Base-by-base conservation (phyloP, 2,113 vertebrate species). In the Eurystomus gularis region DNA sequence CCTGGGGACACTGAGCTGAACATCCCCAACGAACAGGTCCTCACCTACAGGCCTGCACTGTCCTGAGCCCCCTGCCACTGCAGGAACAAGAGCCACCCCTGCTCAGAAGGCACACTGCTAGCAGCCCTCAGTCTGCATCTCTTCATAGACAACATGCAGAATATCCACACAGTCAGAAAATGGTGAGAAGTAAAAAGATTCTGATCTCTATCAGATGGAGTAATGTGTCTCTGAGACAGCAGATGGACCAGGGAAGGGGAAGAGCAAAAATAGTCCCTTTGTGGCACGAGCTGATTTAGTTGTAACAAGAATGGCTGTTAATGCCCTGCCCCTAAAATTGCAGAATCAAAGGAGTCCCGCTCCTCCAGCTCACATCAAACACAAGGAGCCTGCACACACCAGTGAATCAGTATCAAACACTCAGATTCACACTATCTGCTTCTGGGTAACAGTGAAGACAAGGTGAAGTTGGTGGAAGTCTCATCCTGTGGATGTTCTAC, bases 41-140 rank as follows among this genome's bases (percentile, higher is more conserved):
- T 65, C 1, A 0, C 4, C 55, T 33, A 31, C 0, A 0, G 31
- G 17, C 7, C 13, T 25, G 26, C 1, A 1, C 16, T 78, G 23
- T 23, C 60, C 49, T 13, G 37, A 76, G 35, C 6, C 3, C 11
- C 24, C 23, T 48, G 13, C 46, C 17, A 16, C 42, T 35, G 28
- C 58, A 84, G 37, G 17, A 20, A 28, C 24, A 70, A 46, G 31
- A 48, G 44, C 29, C 29, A 33, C 5, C 33, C 23, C 10, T 18
- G 4, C 25, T 37, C 31, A 73, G 54, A 15, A 48, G 8, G 16
- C 11, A 37, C 5, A 5, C 39, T 48, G 42, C 39, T 28, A 70
- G 35, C 65, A 73, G 35, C 49, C 46, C 61, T 33, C 10, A 17
- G 28, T 5, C 37, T 18, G 58, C 4, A 0, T 13, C 51, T 58